Conservation (phyloP, 2,113 vertebrate species). For the Xiphophorus couchianus region DNA sequence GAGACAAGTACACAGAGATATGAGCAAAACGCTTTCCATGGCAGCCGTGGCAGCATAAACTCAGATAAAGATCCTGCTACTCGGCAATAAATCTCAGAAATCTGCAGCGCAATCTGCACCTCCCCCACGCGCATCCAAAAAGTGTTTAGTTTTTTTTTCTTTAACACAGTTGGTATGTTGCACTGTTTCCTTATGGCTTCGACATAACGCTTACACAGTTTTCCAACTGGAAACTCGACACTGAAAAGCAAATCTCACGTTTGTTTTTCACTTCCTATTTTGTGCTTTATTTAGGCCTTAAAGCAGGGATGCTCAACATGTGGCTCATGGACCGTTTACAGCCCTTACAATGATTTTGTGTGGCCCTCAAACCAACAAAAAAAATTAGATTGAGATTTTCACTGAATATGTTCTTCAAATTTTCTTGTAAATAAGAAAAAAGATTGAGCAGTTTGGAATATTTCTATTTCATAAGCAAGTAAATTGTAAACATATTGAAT, state of each 20-base stretch:
- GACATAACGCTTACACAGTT: constrained; percentile 36
- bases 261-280: not conserved
- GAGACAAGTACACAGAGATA: constrained; percentile 46
- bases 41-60: constrained; percentile 31
- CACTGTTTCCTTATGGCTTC: constrained; percentile 31
- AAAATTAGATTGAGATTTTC: too few relatives aligned
- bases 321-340: too few relatives aligned
- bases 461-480: too few relatives aligned
- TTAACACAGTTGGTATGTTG: constrained; percentile 31
- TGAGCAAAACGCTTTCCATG: constrained; percentile 21
- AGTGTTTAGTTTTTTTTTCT: constrained; percentile 25
- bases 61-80: constrained; percentile 59
- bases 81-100: constrained; percentile 51
- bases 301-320: not conserved
- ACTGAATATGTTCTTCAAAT: too few relatives aligned
- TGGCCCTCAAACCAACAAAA: too few relatives aligned
- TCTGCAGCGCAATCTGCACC: constrained; percentile 23
- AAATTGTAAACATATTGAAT: too few relatives aligned
- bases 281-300: not conserved
- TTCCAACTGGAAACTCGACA: constrained; percentile 41
- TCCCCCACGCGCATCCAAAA: constrained; percentile 14
- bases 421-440: too few relatives aligned
- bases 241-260: not conserved
- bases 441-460: too few relatives aligned
- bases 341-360: not conserved